Percentiles rank a stretch among this genome's conserved stretches.
Evolutionary conservation across 2,797 vertebrate species (phyloP).

Genomic region (Threskiornis aethiopicus): DNA sequence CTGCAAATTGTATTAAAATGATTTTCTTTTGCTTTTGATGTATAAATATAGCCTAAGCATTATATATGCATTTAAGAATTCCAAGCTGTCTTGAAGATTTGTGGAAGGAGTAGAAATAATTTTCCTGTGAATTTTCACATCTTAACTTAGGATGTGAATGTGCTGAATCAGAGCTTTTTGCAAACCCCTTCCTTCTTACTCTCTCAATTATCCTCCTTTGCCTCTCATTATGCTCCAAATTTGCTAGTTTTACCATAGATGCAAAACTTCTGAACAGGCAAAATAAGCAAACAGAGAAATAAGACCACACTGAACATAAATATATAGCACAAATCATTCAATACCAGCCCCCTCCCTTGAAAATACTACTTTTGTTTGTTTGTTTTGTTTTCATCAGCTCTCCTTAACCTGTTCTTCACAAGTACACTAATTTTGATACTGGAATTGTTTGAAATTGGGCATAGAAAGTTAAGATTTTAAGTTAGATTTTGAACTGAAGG

Average conservation of each 20-base stretch:
- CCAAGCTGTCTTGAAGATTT: background rate
- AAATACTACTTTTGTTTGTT: background rate
- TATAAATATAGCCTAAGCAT: background rate
- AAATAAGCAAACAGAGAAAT: background rate
- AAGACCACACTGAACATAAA: background rate
- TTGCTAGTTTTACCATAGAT: background rate
- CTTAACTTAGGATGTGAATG: background rate
- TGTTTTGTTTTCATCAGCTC: background rate
- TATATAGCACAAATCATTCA: background rate
- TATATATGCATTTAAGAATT: background rate
- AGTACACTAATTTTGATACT: background rate
- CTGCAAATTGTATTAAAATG: background rate
- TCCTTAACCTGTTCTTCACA: background rate
- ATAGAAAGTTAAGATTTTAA: background rate
- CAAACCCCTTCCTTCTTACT: background rate
- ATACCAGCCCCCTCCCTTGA: background rate
- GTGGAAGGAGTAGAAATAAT: background rate
- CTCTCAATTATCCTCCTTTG: background rate
- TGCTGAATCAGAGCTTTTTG: background rate
- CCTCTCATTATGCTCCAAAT: background rate
- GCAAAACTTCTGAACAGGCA: background rate
- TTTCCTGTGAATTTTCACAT: background rate
- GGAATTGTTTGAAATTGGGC: background rate
- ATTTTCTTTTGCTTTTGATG: background rate
- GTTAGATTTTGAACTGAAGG: background rate